phyloP scores from a whole-genome alignment of 1,140 invertebrate genomes.

The Harlomillsia oculata region DNA sequence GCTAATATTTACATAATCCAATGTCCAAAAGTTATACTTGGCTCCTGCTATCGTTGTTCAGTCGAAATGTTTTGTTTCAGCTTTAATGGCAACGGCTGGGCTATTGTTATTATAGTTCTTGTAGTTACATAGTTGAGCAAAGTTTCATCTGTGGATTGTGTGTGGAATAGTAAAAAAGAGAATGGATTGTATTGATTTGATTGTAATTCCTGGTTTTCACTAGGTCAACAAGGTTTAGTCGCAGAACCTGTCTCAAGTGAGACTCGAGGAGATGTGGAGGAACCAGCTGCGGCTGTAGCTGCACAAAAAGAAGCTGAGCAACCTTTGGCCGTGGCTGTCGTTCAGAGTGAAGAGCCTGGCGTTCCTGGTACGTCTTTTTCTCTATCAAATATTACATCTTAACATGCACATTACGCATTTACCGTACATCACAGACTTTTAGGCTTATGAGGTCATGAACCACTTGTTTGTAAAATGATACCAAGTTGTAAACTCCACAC shows the following conservation, averaged over 20 bases:
- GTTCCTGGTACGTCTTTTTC: conserved; percentile 19
- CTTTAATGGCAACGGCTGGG: too few species aligned
- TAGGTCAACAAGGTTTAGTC: conserved; percentile 29
- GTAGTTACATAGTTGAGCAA: too few species aligned
- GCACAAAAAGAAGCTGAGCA: conserved; percentile 29
- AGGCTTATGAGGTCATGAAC: not conserved
- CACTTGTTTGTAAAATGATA: not conserved
- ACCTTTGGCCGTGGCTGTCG: conserved; percentile 34
- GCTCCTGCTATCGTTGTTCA: too few species aligned
- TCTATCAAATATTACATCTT: not conserved
- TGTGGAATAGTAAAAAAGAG: too few species aligned
- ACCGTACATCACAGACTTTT: not conserved
- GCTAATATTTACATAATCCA: too few species aligned
- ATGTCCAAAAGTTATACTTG: too few species aligned
- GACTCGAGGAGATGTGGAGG: conserved; percentile 27
- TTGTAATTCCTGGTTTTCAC: too few species aligned
- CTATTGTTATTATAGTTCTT: too few species aligned
- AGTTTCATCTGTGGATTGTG: too few species aligned
- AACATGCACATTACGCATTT: not conserved
- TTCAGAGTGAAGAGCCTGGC: conserved; percentile 24
- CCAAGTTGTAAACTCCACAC: too few species aligned
- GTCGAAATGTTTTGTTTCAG: too few species aligned
- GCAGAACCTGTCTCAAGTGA: conserved; percentile 32
- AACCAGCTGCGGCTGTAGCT: conserved; percentile 2
- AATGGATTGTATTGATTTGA: too few species aligned